phyloP scores from a whole-genome alignment of 1,140 invertebrate genomes.

The Drosophila punjabiensis region DNA sequence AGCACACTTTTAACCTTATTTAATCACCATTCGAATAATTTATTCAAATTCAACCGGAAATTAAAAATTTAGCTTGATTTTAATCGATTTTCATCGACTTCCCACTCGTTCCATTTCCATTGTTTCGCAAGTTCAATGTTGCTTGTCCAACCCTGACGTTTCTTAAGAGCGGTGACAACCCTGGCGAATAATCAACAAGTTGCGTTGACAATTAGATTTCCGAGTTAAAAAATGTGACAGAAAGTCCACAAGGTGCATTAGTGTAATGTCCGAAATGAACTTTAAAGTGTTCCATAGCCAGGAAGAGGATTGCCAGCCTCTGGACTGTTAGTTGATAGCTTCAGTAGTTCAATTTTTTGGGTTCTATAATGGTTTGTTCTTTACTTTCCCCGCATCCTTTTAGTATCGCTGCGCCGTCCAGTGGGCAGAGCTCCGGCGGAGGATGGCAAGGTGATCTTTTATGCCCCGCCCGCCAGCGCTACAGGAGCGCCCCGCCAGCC shows the following conservation, averaged over 20 bases:
- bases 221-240: not conserved
- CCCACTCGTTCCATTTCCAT: no score
- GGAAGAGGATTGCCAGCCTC: constrained; percentile 12
- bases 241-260: not conserved
- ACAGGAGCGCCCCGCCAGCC: constrained; percentile 49
- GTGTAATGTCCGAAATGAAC: not conserved
- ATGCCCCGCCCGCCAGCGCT: constrained; percentile 77
- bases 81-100: not conserved
- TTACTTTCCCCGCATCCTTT: constrained; percentile 10
- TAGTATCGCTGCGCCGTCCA: constrained; percentile 78
- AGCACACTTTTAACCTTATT: no score
- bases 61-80: no score
- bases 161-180: not conserved
- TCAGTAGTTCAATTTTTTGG: not conserved
- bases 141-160: not conserved
- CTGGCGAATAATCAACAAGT: not conserved
- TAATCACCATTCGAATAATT: not conserved
- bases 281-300: not conserved
- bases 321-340: constrained; percentile 55
- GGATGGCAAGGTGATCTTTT: constrained; percentile 83
- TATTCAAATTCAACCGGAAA: not conserved
- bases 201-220: constrained; percentile 8
- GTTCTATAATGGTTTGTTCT: constrained; percentile 28
- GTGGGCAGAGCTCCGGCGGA: constrained; percentile 73
- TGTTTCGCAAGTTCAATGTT: not conserved